Conservation (phyloP, 2,113 vertebrate genomes). For the Hyperoodon ampullatus region DNA sequence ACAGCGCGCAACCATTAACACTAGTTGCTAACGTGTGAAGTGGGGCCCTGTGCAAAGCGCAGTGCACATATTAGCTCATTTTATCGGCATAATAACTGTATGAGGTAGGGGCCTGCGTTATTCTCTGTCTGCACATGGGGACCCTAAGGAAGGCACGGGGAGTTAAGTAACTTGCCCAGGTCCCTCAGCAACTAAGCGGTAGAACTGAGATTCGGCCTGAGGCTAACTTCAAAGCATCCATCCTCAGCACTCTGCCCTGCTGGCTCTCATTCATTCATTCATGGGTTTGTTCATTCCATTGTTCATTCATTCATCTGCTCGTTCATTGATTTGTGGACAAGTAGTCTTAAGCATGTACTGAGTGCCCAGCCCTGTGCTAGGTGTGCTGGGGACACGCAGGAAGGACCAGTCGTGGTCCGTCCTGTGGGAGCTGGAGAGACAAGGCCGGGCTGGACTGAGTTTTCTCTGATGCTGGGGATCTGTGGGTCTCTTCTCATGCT, state of each 20-base stretch:
- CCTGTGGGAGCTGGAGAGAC: not conserved
- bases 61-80: not conserved
- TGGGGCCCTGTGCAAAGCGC: not conserved
- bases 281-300: not conserved
- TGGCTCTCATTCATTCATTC: not conserved
- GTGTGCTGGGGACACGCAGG: not conserved
- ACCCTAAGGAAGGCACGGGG: not conserved
- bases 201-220: not conserved
- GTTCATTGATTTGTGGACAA: not conserved
- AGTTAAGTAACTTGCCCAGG: not conserved
- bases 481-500: not conserved
- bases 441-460: not conserved
- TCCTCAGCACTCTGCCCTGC: not conserved
- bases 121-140: not conserved
- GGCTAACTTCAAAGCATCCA: not conserved
- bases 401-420: not conserved
- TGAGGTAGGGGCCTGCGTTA: not conserved
- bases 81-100: not conserved
- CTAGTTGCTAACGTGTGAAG: not conserved
- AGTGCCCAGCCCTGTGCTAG: not conserved
- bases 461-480: not conserved
- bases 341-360: not conserved
- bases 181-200: not conserved
- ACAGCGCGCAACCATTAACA: fast-evolving
- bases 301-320: not conserved